phyloP scores from a whole-genome alignment of 35 echinoderm and acorn worm species.

The Patiria miniata region DNA sequence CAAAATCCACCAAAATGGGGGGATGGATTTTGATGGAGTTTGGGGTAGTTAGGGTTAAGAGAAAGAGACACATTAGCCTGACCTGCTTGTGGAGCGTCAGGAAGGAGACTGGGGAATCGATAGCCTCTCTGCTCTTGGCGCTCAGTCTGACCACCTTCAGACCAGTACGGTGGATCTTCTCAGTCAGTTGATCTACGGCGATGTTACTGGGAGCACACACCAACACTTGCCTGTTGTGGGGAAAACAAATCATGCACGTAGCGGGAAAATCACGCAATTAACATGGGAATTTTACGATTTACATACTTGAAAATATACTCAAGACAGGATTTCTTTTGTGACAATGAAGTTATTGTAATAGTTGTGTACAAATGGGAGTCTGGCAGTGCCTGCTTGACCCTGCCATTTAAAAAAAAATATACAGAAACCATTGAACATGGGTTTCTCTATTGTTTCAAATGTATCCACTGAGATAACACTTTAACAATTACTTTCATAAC shows the following conservation, averaged over 20 bases:
- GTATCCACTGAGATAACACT: no score
- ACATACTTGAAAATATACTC: no score
- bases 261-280: background rate
- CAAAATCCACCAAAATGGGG: no score
- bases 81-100: constrained; percentile 97
- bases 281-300: background rate
- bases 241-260: background rate
- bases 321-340: background rate
- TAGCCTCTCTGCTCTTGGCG: constrained; percentile 97
- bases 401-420: no score
- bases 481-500: no score
- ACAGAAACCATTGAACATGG: no score
- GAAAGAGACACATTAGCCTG: background rate
- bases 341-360: no score
- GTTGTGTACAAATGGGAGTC: no score
- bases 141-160: constrained; percentile 93
- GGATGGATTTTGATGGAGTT: no score
- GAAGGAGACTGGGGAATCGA: constrained; percentile 94
- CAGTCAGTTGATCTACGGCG: constrained; percentile 95
- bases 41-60: no score
- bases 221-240: constrained; percentile 75
- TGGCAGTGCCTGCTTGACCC: no score
- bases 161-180: constrained; percentile 94
- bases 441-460: no score
- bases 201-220: constrained; percentile 99